A percentile compares a stretch with the other conserved stretches of the same genome.
Conservation (phyloP, 2,888 invertebrate species). For the Perizoma affinitatum region DNA sequence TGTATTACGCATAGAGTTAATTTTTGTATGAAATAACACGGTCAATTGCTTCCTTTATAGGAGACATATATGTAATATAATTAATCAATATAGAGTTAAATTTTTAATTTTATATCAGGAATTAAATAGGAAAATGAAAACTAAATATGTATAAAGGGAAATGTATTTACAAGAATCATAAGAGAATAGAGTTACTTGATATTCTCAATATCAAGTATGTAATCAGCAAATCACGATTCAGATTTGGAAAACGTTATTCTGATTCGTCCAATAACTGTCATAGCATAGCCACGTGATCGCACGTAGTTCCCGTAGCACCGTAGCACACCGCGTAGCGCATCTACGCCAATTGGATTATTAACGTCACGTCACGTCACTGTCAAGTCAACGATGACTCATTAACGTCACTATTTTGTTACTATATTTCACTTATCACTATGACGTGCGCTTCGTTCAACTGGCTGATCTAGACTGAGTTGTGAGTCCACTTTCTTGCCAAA, state of each 20-base stretch:
- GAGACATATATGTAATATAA: not conserved
- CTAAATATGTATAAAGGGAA: not conserved
- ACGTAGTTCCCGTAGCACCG: slow-evolving; percentile 22
- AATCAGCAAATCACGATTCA: slow-evolving; percentile 12
- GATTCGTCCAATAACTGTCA: slow-evolving; percentile 40
- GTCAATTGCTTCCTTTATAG: slow-evolving; percentile 4
- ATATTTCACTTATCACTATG: slow-evolving; percentile 47
- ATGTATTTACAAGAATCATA: not conserved
- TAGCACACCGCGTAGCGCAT: slow-evolving; percentile 30
- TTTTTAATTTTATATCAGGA: too few species aligned
- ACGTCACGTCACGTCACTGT: slow-evolving; percentile 45
- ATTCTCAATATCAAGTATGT: too few species aligned
- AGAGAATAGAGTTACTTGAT: not conserved
- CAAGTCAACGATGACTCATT: slow-evolving; percentile 37
- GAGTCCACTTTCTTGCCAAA: slow-evolving; percentile 61
- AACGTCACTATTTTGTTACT: slow-evolving; percentile 42
- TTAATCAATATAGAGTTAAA: too few species aligned
- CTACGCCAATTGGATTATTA: slow-evolving; percentile 32
- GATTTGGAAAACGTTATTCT: slow-evolving; percentile 23
- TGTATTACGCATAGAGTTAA: not conserved
- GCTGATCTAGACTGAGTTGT: slow-evolving; percentile 72
- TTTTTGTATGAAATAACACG: not conserved
- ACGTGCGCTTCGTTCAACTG: slow-evolving; percentile 68
- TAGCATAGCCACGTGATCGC: slow-evolving; percentile 44
- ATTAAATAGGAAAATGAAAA: too few species aligned